These are phyloP conservation scores for Cryptocephalus moraei DNA, from an alignment of 2,888 invertebrate species.

Conservation along the genomic window DNA sequence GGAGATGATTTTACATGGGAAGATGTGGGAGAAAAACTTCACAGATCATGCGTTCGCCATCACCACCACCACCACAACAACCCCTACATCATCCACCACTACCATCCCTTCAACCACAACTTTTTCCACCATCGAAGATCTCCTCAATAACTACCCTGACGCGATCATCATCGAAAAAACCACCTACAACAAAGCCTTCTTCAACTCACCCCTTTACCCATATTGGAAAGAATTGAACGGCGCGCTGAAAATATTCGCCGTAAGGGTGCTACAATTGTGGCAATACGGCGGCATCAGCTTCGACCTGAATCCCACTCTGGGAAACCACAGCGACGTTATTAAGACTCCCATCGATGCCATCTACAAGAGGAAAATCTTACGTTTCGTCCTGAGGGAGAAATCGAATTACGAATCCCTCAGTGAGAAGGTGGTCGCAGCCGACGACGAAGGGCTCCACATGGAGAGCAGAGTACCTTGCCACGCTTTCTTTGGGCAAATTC, in stretches of 20 bases:
- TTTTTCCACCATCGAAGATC: conserved; percentile 9
- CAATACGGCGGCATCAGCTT: conserved; percentile 44
- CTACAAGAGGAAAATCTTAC: conserved; percentile 8
- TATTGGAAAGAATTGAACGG: conserved; percentile 42
- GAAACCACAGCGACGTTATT: background rate
- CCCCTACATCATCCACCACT: background rate
- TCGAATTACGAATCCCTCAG: conserved; percentile 20
- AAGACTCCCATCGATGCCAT: background rate
- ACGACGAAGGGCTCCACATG: conserved; percentile 34
- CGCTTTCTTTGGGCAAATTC: conserved; percentile 35
- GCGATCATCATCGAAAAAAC: conserved; percentile 36
- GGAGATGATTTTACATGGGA: conserved; percentile 11
- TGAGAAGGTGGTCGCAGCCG: conserved; percentile 29
- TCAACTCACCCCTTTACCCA: conserved; percentile 40
- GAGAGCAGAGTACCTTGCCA: conserved; percentile 36
- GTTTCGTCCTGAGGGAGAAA: conserved; percentile 16
- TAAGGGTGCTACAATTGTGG: conserved; percentile 45
- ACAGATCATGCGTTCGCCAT: no score
- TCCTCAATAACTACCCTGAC: conserved; percentile 32
- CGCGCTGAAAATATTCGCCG: conserved; percentile 41
- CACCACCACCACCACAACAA: background rate
- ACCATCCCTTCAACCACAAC: background rate
- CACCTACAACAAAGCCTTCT: conserved; percentile 39
- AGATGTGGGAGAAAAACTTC: background rate
- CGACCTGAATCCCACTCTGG: conserved; percentile 15